Conservation (phyloP, 2,113 vertebrate genomes). For the Eidolon helvum region DNA sequence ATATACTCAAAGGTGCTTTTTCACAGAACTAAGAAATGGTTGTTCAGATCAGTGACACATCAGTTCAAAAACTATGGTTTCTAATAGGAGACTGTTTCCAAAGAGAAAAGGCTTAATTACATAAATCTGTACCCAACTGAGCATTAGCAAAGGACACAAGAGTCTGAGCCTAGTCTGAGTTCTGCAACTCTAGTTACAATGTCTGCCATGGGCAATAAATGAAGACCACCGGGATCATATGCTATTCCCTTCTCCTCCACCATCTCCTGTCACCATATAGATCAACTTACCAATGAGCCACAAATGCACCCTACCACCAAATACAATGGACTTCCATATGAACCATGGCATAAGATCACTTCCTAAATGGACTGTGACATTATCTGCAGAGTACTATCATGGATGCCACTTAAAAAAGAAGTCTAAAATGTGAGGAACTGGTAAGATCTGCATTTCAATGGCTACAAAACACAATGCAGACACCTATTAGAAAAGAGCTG, state of each 20-base stretch:
- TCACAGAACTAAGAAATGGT: not conserved
- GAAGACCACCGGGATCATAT: not conserved
- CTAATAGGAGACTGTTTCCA: not conserved
- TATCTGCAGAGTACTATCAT: not conserved
- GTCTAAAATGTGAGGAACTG: not conserved
- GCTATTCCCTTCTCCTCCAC: not conserved
- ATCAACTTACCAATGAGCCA: constrained; percentile 33
- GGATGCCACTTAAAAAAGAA: not conserved
- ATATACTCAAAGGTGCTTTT: not conserved
- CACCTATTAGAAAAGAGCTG: not conserved
- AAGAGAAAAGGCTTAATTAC: not conserved
- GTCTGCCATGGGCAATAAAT: rapidly evolving
- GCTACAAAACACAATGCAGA: not conserved
- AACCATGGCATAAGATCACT: not conserved
- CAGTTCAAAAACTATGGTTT: not conserved
- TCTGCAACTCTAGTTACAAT: not conserved
- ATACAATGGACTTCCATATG: not conserved
- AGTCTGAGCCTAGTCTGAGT: not conserved
- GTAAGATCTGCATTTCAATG: not conserved
- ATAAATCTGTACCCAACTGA: not conserved
- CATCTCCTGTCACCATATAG: not conserved
- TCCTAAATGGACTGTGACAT: constrained; percentile 45
- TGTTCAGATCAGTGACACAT: not conserved
- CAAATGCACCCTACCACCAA: not conserved
- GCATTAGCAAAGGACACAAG: not conserved